phyloP scores from a whole-genome alignment of 2,888 invertebrate species.

The Clivina fossor region DNA sequence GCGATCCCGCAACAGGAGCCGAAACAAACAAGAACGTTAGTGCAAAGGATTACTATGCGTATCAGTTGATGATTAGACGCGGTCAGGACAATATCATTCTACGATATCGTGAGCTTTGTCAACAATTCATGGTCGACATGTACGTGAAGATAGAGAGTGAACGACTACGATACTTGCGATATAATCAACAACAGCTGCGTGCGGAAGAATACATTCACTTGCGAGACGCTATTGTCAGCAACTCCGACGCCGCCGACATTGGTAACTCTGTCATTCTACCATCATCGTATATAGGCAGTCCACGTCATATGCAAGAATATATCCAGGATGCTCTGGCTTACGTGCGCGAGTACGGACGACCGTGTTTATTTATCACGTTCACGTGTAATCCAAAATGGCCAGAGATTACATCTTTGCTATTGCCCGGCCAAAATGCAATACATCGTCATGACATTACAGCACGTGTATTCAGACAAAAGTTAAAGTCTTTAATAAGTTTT shows the following conservation, averaged over 20 bases:
- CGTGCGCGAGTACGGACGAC: conserved; percentile 46
- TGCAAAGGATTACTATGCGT: conserved; percentile 43
- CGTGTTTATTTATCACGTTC: conserved; percentile 45
- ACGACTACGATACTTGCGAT: conserved; percentile 44
- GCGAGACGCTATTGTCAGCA: conserved; percentile 44
- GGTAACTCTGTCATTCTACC: conserved; percentile 36
- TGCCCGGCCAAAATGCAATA: conserved; percentile 23
- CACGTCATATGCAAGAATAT: conserved; percentile 45
- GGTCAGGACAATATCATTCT: conserved; percentile 39
- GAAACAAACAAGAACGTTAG: conserved; percentile 38
- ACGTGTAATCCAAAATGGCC: conserved; percentile 45
- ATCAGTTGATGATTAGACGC: conserved; percentile 39
- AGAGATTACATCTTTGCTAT: conserved; percentile 39
- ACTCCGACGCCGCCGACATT: conserved; percentile 21
- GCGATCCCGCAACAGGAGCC: conserved; percentile 29
- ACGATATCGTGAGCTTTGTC: conserved; percentile 43
- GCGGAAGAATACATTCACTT: conserved; percentile 48
- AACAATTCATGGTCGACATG: conserved; percentile 48
- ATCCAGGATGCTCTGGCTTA: conserved; percentile 47
- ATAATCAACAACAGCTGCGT: conserved; percentile 44
- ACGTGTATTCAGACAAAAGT: conserved; percentile 42
- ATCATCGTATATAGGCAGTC: conserved; percentile 41
- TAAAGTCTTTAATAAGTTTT: conserved; percentile 38
- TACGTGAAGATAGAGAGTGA: conserved; percentile 48
- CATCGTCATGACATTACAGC: conserved; percentile 43